A percentile compares a stretch with the other conserved stretches of the same genome.
Evolutionary conservation across 2,113 vertebrate genomes (phyloP).

Genomic region (Cavia porcellus): DNA sequence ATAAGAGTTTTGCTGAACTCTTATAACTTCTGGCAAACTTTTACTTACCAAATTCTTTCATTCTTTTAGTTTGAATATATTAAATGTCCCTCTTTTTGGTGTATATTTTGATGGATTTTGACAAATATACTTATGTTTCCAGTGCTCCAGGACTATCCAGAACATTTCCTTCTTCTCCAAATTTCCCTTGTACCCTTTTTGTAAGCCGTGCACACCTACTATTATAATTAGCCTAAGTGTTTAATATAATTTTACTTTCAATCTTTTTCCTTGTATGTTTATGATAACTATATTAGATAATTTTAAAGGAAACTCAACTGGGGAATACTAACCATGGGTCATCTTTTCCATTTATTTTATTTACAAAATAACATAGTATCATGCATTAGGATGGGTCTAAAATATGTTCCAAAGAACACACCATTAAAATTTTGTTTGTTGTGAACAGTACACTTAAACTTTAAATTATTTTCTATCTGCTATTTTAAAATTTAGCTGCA

Average conservation of each 20-base stretch:
- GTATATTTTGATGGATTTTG: neutral
- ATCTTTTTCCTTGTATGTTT: neutral
- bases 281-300: neutral
- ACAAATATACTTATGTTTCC: neutral
- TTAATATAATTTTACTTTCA: neutral
- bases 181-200: neutral
- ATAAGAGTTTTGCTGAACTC: neutral
- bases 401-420: neutral
- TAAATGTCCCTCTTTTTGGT: neutral
- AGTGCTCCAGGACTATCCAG: neutral
- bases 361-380: neutral
- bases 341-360: neutral
- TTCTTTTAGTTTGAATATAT: neutral
- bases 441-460: neutral
- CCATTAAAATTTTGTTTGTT: neutral
- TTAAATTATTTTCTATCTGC: conserved; percentile 14
- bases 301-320: neutral
- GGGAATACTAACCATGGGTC: neutral
- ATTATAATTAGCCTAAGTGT: neutral
- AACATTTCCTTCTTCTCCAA: neutral
- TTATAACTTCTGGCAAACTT: neutral
- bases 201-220: neutral
- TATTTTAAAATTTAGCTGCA: neutral
- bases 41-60: neutral
- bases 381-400: neutral